phyloP scores from a whole-genome alignment of 2,113 vertebrate genomes.

The Trogon melanurus region DNA sequence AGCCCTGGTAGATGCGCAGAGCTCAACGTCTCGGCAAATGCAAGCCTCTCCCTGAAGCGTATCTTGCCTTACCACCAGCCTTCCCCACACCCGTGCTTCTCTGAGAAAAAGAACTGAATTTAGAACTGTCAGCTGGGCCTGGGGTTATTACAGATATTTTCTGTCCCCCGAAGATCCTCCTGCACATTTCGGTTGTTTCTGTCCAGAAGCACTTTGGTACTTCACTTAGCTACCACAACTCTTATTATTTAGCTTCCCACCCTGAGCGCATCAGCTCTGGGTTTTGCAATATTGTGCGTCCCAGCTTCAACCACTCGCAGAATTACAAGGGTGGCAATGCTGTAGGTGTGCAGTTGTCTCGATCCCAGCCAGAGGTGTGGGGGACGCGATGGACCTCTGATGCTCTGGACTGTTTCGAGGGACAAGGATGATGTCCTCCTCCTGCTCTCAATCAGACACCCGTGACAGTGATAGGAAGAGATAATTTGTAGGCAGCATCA shows the following conservation, averaged over 20 bases:
- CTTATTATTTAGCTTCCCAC: not conserved
- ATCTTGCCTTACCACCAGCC: not conserved
- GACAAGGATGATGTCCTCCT: not conserved
- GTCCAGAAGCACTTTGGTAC: not conserved
- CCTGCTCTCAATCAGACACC: not conserved
- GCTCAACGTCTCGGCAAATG: not conserved
- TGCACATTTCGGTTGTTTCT: not conserved
- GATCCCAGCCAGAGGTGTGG: not conserved
- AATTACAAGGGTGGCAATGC: too few relatives aligned
- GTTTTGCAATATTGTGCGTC: not conserved
- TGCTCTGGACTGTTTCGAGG: not conserved
- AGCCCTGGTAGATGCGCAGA: fast-evolving
- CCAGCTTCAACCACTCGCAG: not conserved
- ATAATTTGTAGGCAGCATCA: fast-evolving
- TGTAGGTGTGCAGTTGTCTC: fast-evolving
- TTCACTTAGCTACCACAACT: too few relatives aligned
- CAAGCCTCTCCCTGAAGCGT: not conserved
- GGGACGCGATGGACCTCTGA: not conserved
- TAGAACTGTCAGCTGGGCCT: not conserved
- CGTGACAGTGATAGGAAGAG: not conserved
- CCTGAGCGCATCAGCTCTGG: not conserved
- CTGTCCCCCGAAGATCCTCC: not conserved
- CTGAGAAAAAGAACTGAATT: not conserved
- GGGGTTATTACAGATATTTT: not conserved
- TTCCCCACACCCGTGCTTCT: not conserved